phyloP scores from a whole-genome alignment of 2,888 invertebrate genomes.

The Drosophila dives region DNA sequence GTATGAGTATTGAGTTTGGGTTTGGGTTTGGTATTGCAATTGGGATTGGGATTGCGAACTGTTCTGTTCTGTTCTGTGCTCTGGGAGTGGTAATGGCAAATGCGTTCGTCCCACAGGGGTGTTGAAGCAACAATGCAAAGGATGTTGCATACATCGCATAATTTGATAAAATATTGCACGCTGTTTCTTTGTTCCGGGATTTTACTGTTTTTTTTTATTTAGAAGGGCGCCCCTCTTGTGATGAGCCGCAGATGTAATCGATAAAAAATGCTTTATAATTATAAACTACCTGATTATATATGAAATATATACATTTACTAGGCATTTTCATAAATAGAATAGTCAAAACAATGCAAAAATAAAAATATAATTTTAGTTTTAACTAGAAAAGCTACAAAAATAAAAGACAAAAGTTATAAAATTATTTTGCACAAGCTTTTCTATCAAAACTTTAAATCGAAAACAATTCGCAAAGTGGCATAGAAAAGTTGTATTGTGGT shows the following conservation, averaged over 20 bases:
- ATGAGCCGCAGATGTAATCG: slow-evolving; percentile 72
- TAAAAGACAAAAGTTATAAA: not conserved
- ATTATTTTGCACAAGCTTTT: not conserved
- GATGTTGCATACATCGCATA: slow-evolving; percentile 73
- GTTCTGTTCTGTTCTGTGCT: not conserved
- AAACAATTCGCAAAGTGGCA: slow-evolving; percentile 20
- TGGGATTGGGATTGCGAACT: slow-evolving; percentile 8
- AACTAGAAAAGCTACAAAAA: not conserved
- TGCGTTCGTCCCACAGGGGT: slow-evolving; percentile 53
- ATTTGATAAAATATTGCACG: slow-evolving; percentile 77
- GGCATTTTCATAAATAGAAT: not conserved
- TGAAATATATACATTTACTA: not conserved
- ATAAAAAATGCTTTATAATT: slow-evolving; percentile 42
- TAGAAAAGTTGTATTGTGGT: not conserved
- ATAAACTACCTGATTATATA: not conserved
- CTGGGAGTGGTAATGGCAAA: slow-evolving; percentile 17
- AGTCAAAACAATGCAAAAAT: not conserved
- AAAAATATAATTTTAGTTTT: not conserved
- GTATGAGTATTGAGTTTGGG: slow-evolving; percentile 27
- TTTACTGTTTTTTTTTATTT: not conserved
- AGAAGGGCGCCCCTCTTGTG: slow-evolving; percentile 50
- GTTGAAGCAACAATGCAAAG: slow-evolving; percentile 57
- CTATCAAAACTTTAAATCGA: slow-evolving; percentile 8
- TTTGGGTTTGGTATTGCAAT: slow-evolving; percentile 6
- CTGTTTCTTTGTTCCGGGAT: slow-evolving; percentile 48